Evolutionary conservation across 1,140 invertebrate species (phyloP).

Genomic region (Cyphomyrmex costatus): DNA sequence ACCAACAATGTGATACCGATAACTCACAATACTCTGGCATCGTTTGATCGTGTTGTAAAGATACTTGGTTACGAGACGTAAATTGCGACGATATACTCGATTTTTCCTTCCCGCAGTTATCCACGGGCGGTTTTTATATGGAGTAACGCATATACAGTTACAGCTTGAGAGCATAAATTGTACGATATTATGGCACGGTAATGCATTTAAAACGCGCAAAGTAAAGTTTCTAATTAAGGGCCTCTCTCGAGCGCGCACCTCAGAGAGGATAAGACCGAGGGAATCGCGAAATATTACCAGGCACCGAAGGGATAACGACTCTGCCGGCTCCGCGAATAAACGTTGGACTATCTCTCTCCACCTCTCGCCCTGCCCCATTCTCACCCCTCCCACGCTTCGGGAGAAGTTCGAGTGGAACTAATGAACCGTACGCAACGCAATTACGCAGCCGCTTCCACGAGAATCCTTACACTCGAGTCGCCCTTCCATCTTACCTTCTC

Average conservation of each 20-base stretch:
- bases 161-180: slow-evolving; percentile 71
- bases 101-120: slow-evolving; percentile 33
- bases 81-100: neutral
- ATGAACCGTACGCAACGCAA: slow-evolving; percentile 72
- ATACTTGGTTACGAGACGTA: slow-evolving; percentile 3
- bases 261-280: slow-evolving; percentile 19
- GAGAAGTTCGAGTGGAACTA: slow-evolving; percentile 62
- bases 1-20: slow-evolving; percentile 20
- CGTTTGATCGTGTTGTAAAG: slow-evolving; percentile 7
- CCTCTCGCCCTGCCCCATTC: neutral
- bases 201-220: slow-evolving; percentile 74
- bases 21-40: slow-evolving; percentile 9
- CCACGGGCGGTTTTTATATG: neutral
- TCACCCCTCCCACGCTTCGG: slow-evolving; percentile 37
- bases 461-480: slow-evolving; percentile 58
- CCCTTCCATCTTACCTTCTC: neutral
- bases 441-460: slow-evolving; percentile 66
- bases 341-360: slow-evolving; percentile 20
- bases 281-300: slow-evolving; percentile 76
- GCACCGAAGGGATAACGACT: slow-evolving; percentile 74
- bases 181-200: slow-evolving; percentile 72
- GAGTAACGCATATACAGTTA: slow-evolving; percentile 24
- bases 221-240: slow-evolving; percentile 77
- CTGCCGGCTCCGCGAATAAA: slow-evolving; percentile 71
- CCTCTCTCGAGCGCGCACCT: slow-evolving; percentile 11